Evolutionary conservation across 2,888 invertebrate genomes (phyloP), one percentile per base, ranked within the genome.

Genomic region (Leptogaster cylindrica): DNA sequence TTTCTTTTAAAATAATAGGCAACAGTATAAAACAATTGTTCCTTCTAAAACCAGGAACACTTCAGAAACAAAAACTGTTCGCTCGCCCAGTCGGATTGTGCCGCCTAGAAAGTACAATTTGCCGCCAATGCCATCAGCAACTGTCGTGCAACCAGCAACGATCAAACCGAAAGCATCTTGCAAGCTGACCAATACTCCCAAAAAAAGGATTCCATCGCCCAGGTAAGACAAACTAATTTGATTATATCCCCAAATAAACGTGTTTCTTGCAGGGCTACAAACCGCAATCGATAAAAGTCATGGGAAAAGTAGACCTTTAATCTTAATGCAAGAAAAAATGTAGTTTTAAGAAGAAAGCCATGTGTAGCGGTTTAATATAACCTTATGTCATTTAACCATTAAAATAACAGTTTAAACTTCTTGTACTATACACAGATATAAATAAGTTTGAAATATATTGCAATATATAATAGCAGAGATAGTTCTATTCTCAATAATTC

Each of bases 81-180:
- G 80, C 52, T 81, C 81, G 20, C 81, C 81, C 50, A 81, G 81
- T 72, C 79, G 80, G 68, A 77, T 81, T 68, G 77, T 79, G 71
- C 78, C 77, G 68, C 81, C 81, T 28, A 81, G 81, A 70, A 77
- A 80, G 51, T 81, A 81, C 66, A 78, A 77, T 66, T 72, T 80
- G 65, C 75, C 75, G 28, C 52, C 73, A 66, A 66, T 71, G 46
- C 68, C 71, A 33, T 51, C 71, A 44, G 14, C 12, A 66, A 51
- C 16, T 63, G 63, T 23, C 36, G 64, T 63, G 41, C 63, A 63
- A 36, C 66, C 72, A 10, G 46, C 71, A 65, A 67, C 73, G 3
- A 72, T 72, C 31, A 74, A 77, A 36, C 76, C 79, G 66, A 76
- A 77, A 44, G 79, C 80, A 23, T 78, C 79, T 39, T 77, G 72